phyloP scores from a whole-genome alignment of 1,140 invertebrate species.

The Trypoxylus dichotomus region DNA sequence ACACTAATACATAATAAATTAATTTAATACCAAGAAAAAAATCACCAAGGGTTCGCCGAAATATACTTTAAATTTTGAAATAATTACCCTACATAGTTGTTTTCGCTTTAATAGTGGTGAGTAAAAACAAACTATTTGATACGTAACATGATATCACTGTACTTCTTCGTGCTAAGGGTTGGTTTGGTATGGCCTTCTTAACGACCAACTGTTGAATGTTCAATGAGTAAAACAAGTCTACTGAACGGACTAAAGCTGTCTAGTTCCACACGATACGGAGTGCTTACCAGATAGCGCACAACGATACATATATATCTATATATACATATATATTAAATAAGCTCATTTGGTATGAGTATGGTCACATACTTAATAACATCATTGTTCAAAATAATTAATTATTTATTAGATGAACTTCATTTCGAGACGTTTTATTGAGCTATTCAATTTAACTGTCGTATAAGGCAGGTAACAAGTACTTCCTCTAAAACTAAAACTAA shows the following conservation, averaged over 20 bases:
- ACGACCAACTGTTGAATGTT: slow-evolving; percentile 22
- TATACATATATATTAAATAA: slow-evolving; percentile 24
- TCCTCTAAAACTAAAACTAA: background rate
- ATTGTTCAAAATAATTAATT: slow-evolving; percentile 21
- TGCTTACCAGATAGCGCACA: background rate
- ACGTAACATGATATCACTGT: slow-evolving; percentile 18
- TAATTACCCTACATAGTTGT: background rate
- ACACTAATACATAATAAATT: background rate
- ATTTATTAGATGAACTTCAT: slow-evolving; percentile 4
- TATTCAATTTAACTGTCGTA: background rate
- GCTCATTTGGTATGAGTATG: slow-evolving; percentile 5
- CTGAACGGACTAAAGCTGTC: background rate
- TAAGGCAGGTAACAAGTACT: background rate
- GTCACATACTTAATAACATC: slow-evolving; percentile 17
- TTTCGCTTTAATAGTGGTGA: background rate
- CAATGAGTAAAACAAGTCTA: background rate
- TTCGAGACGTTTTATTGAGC: background rate
- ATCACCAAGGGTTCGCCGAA: background rate
- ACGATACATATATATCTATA: too few species aligned
- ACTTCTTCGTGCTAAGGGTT: slow-evolving; percentile 6
- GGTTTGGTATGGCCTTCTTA: slow-evolving; percentile 2
- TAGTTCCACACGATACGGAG: background rate
- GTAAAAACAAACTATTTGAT: slow-evolving; percentile 18
- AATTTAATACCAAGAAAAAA: background rate
- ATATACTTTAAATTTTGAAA: background rate